Base-by-base conservation (phyloP, 2,888 invertebrate species). In the Drosophila infuscata region DNA sequence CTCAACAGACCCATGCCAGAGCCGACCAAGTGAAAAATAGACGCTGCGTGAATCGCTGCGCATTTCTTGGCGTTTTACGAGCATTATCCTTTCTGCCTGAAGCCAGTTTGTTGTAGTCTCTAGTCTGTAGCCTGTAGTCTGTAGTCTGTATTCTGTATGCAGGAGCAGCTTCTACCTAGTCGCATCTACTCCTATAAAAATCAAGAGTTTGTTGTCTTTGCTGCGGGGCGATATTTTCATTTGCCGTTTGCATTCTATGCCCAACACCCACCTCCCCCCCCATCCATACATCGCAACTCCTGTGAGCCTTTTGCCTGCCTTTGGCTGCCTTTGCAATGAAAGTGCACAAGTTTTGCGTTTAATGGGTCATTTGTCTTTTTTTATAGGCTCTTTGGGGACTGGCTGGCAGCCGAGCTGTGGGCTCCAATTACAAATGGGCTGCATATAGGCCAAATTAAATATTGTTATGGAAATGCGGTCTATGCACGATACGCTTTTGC, bases 351-450 rank as follows among this genome's bases (percentile, higher is more conserved):
- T 88, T 87, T 88, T 78, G 72, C 85, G 77, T 84, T 87, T 87
- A 90, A 90, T 87, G 90, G 90, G 65, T 84, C 90, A 87, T 90
- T 87, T 89, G 89, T 90, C 90, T 90, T 82, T 81, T 90, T 84
- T 89, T 89, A 87, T 87, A 59, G 75, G 70, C 63, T 71, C 54
- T 56, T 43, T 52, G 72, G 56, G 38, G 15, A 41, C 29, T 25
- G 25, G 46, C 25, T n/a, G n/a, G 48, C 53, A 48, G 38, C 35
- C 20, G 60, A 58, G 54, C 63, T 20, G 48, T 36, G 35, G 59
- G 32, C 48, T 35, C 48, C 36, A 20, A 53, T 41, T 58, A 68
- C 78, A 65, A 71, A 65, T 70, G 65, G 73, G 56, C 66, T 70
- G 58, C 79, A 79, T 63, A 74, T 76, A 58, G 67, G 57, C 35